phyloP scores from a whole-genome alignment of 1,140 invertebrate species.

The Ganaspis sp. region DNA sequence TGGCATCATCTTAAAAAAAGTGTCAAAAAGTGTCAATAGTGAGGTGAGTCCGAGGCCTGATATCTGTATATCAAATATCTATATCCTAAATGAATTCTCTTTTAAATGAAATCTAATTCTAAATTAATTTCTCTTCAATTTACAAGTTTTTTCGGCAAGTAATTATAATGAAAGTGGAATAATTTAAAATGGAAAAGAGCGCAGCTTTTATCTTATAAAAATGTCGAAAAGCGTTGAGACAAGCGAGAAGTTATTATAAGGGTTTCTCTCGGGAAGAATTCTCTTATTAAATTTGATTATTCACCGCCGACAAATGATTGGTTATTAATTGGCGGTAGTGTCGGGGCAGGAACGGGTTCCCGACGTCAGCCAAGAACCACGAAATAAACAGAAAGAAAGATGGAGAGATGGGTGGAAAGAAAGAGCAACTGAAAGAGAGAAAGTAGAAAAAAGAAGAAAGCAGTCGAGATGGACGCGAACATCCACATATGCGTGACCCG shows the following conservation, averaged over 20 bases:
- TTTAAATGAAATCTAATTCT: no score
- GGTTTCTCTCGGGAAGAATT: slow-evolving; percentile 19
- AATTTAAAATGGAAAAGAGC: not conserved
- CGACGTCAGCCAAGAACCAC: slow-evolving; percentile 24
- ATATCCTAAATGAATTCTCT: no score
- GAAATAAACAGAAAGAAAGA: slow-evolving; percentile 38
- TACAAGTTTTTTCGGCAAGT: no score
- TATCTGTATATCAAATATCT: no score
- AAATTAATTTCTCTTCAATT: no score
- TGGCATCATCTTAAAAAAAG: no score
- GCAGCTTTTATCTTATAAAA: not conserved
- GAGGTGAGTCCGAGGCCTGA: no score
- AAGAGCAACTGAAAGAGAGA: slow-evolving; percentile 18
- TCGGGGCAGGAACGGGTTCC: slow-evolving; percentile 33
- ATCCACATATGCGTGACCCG: slow-evolving; percentile 41
- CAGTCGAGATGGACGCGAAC: slow-evolving; percentile 35
- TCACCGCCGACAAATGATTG: slow-evolving; percentile 39
- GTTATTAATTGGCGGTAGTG: slow-evolving; percentile 37
- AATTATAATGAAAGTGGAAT: no score
- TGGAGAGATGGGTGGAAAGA: slow-evolving; percentile 23
- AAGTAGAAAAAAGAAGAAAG: slow-evolving; percentile 2
- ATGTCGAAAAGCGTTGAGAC: not conserved
- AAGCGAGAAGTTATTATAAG: slow-evolving; percentile 24
- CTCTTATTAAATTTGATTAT: slow-evolving; percentile 43
- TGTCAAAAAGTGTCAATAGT: no score